phyloP scores from a whole-genome alignment of 1,140 invertebrate species.

The Drosophila tani region DNA sequence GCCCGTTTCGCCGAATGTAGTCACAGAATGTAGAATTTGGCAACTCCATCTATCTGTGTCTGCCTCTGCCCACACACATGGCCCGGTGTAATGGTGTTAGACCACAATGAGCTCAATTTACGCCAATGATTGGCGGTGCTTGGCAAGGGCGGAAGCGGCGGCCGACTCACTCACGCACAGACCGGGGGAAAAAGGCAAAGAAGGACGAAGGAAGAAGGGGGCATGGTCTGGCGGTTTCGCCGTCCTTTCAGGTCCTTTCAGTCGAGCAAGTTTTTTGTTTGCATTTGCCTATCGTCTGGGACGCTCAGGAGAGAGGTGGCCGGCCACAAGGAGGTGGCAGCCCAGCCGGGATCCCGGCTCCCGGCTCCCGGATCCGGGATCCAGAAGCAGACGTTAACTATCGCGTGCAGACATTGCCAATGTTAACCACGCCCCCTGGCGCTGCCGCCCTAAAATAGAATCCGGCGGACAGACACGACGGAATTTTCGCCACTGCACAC shows the following conservation, averaged over 20 bases:
- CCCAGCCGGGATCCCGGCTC: conserved; percentile 1
- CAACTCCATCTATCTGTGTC: conserved; percentile 51
- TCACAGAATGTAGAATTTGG: conserved; percentile 34
- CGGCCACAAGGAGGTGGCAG: conserved; percentile 3
- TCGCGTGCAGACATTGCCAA: conserved; percentile 78
- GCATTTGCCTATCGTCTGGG: conserved; percentile 75
- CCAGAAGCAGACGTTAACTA: conserved; percentile 73
- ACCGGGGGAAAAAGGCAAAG: background rate
- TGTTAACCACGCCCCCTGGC: conserved; percentile 39
- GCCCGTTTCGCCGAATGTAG: conserved; percentile 8
- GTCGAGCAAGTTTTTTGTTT: conserved; percentile 69
- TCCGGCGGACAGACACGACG: conserved; percentile 15
- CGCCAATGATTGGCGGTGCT: conserved; percentile 80
- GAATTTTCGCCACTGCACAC: conserved; percentile 31
- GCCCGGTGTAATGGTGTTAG: conserved; percentile 70
- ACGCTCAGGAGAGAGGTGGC: conserved; percentile 7
- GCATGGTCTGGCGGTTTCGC: conserved; percentile 38
- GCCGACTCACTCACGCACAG: conserved; percentile 32
- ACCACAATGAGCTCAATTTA: conserved; percentile 83
- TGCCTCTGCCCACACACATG: conserved; percentile 42
- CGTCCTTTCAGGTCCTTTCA: conserved; percentile 10
- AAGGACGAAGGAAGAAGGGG: background rate
- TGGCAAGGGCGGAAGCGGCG: conserved; percentile 35
- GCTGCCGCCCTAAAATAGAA: conserved; percentile 10
- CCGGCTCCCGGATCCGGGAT: conserved; percentile 8